Evolutionary conservation across 1,140 invertebrate species (phyloP), one percentile per base, ranked within the genome.

Genomic region (Dryas iulia): DNA sequence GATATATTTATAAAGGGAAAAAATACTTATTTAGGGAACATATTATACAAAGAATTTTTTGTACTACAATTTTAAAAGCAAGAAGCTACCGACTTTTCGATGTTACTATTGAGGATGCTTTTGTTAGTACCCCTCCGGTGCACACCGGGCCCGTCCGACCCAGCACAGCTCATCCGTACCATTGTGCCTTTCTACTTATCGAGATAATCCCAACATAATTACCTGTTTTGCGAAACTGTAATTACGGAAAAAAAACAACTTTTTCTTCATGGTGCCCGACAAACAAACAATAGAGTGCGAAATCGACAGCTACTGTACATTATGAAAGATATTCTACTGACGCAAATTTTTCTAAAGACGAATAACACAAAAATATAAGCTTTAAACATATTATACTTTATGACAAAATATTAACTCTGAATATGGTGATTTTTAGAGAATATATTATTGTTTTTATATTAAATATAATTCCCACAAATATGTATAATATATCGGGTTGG

Each of bases 41-140:
- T 68, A 76, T 78, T 84, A 72, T 71, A 57, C 68, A 69, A 28
- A 59, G 60, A 71, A 63, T 81, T 86, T 86, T 84, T 77, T 66
- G 56, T 59, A 76, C 78, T 62, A 66, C 79, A 81, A 86, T 81
- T 81, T 72, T 74, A 71, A 89, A 87, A 82, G 87, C 84, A 83
- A 87, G 86, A 87, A 89, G 86, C 86, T 87, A 87, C 85, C 86
- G 85, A 88, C 87, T 88, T 90, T 82, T 71, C 82, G 81, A 88
- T 86, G 79, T 83, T 86, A 87, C 86, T 90, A 84, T 90, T 80
- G 80, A 62, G 74, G 61, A 75, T 72, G 69, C 78, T 76, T 81
- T 89, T 90, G 84, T 90, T 84, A 74, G n/a, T 61, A 79, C 79
- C 84, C 83, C 84, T 81, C 79, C 62, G 68, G 63, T 71, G 80